Evolutionary conservation across 2,888 invertebrate species (phyloP), one percentile per base, ranked within the genome.

Genomic region (Apeira syringaria): DNA sequence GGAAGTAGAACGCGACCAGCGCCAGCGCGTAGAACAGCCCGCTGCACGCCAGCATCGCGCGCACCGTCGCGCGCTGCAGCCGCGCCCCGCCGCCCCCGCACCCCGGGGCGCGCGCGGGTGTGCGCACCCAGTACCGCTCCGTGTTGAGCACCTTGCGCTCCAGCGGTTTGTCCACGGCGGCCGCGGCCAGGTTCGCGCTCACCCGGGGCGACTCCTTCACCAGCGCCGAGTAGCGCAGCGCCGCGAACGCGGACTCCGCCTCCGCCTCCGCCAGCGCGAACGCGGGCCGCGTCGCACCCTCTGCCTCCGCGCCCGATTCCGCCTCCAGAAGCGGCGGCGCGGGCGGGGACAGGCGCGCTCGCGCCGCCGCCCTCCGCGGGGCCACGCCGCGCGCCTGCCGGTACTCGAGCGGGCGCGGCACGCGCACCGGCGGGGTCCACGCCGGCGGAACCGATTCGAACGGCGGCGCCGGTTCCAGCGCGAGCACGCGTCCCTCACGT

Each of bases 41-140:
- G 70, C 91, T 91, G 64, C 92, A 90, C 46, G 91, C 88, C 56
- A 93, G 89, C 63, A 93, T 64, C 82, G 91, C 86, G 53, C 90
- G 89, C 70, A 91, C 81, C 44, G 92, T 75, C 22, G 61, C 69
- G 25, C 76, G 74, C 59, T 53, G 53, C 45, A 47, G 49, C 82
- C 88, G 59, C 88, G 90, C 39, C 81, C 74, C 53, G 84, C 46
- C 87, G 52, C 84, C 82, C 71, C 38, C 72, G 38, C 48, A 32
- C 9, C 29, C 39, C 17, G 48, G n/a, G 48, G n/a, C 28, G 10
- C 42, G 91, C 64, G 90, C 91, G 42, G 71, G n/a, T n/a, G n/a
- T n/a, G n/a, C 42, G 91, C 71, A 38, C 68, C 68, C 68, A 65
- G 68, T 55, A 68, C 44, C 74, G 77, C 68, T 68, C 75, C 61